A percentile compares a stretch with the other conserved stretches of the same genome.
phyloP scores from a whole-genome alignment of 2,113 vertebrate species.

The Macroglossus sobrinus region DNA sequence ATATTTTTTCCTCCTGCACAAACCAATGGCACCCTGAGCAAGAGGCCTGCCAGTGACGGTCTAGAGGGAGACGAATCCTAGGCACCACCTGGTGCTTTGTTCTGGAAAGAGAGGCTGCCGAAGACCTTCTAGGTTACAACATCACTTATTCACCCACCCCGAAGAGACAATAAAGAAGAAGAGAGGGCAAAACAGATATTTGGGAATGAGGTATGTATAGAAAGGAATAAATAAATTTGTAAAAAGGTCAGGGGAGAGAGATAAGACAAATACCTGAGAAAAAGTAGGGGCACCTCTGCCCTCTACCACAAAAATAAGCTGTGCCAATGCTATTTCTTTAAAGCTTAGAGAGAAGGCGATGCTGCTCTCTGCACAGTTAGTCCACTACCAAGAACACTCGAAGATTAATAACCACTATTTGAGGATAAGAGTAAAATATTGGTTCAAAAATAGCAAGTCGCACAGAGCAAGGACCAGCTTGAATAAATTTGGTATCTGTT shows the following conservation, averaged over 20 bases:
- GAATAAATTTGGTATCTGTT: slow-evolving; percentile 57
- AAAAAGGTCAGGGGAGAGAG: background rate
- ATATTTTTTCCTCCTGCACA: background rate
- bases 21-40: background rate
- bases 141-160: background rate
- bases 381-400: background rate
- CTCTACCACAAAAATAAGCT: background rate
- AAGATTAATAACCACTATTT: slow-evolving; percentile 54
- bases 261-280: background rate
- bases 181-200: background rate
- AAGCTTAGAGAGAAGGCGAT: background rate
- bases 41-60: background rate
- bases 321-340: background rate
- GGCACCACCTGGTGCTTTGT: background rate
- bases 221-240: background rate
- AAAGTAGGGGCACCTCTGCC: background rate
- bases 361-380: background rate
- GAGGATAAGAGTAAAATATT: slow-evolving; percentile 24
- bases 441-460: slow-evolving; percentile 53
- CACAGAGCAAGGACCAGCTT: slow-evolving; percentile 27
- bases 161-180: background rate
- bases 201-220: background rate
- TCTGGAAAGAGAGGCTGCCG: background rate
- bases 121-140: background rate
- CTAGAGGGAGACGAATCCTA: background rate